A percentile compares a stretch with the other conserved stretches of the same genome.
Evolutionary conservation across 2,113 vertebrate genomes (phyloP).

Genomic region (Micronycteris hirsuta): DNA sequence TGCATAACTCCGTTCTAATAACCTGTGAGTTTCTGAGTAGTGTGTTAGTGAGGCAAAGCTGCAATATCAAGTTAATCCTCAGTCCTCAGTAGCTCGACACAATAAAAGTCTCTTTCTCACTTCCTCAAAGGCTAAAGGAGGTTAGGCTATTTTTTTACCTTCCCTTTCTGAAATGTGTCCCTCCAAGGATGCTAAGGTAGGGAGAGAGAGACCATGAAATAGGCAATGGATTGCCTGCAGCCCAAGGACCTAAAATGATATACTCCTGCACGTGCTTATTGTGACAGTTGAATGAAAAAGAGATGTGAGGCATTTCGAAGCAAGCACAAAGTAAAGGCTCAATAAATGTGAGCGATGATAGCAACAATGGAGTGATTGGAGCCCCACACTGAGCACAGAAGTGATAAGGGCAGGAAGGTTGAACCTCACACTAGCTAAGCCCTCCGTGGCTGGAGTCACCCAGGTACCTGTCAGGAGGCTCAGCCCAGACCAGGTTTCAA

Average conservation of each 20-base stretch:
- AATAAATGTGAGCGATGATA: background rate
- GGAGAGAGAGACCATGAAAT: background rate
- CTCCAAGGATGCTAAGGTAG: background rate
- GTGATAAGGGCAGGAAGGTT: background rate
- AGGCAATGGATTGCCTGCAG: background rate
- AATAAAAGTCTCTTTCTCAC: background rate
- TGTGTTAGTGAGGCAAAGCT: background rate
- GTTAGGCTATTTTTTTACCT: background rate
- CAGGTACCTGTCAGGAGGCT: background rate
- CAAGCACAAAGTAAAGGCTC: background rate
- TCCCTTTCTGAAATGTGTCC: background rate
- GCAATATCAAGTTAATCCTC: background rate
- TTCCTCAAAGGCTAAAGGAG: background rate
- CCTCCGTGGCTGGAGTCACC: background rate
- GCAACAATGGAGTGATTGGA: background rate
- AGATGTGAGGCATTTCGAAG: background rate
- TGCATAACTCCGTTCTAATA: background rate
- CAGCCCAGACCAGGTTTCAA: background rate
- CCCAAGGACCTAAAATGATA: background rate
- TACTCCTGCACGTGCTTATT: rapidly evolving
- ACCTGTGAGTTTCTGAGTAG: background rate
- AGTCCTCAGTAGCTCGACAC: background rate
- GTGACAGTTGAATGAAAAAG: background rate
- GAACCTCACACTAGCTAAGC: background rate
- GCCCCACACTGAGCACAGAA: background rate